Evolutionary conservation across 2,113 vertebrate genomes (phyloP).

Genomic region (Psilopsiagon aurifrons): DNA sequence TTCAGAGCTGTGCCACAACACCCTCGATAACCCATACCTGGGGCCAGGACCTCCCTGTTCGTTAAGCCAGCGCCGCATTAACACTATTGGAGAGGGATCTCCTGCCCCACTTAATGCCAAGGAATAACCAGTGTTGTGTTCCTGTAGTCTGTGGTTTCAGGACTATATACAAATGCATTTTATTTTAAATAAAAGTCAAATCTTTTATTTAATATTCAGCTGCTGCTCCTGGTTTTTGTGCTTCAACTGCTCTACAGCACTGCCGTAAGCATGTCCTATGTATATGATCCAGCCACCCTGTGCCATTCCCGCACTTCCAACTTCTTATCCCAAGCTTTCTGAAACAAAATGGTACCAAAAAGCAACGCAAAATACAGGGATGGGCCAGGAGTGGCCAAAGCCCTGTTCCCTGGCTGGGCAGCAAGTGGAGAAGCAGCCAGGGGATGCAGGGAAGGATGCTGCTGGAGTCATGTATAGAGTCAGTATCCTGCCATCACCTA

Average conservation of each 20-base stretch:
- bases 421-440: neutral
- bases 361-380: neutral
- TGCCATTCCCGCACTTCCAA: neutral
- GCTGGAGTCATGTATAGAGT: accelerated
- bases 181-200: conserved; percentile 86
- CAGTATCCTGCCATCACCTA: neutral
- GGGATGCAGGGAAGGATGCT: neutral
- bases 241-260: neutral
- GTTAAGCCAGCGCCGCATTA: conserved; percentile 14
- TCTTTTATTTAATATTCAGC: conserved; percentile 79
- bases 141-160: conserved; percentile 62
- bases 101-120: neutral
- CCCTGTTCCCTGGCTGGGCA: neutral
- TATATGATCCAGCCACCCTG: accelerated
- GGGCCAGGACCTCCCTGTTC: neutral
- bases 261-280: neutral
- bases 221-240: conserved; percentile 6
- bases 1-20: conserved; percentile 52
- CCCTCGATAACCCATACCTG: conserved; percentile 13
- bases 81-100: conserved; percentile 19
- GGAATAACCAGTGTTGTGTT: conserved; percentile 57
- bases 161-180: conserved; percentile 82
- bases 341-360: neutral
- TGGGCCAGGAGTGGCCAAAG: neutral
- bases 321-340: neutral